Evolutionary conservation across 1,140 invertebrate genomes (phyloP), one percentile per base, ranked within the genome.

Genomic region (Phenacoccus solenopsis): DNA sequence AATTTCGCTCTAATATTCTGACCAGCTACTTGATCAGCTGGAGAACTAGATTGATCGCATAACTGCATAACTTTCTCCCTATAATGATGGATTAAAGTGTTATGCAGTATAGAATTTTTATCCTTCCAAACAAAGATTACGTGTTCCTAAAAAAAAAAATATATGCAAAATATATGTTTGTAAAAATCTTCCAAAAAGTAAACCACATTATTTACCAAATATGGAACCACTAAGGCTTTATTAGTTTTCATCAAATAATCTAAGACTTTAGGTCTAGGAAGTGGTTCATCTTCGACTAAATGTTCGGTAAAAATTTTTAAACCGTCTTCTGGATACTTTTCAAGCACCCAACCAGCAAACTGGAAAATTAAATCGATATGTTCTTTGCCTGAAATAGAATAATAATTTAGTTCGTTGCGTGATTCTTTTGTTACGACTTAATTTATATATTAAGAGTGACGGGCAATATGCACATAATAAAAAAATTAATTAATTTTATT

Each of bases 271-370:
- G 93, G 87, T 71, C 95, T 82, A 0, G 96, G 93, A 21, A 98
- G 80, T 38, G 87, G 84, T 79, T 97, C 93, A 0, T 94, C 90
- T 84, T 95, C 93, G 69, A 86, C 79, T 10, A 91, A 81, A 77
- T 97, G 92, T 79, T 97, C 95, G 69, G 90, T 96, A 77, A 98
- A 98, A 77, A 98, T 98, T 77, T 90, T 88, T 0, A 98, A 79
- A 12, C 94, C 96, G 79, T 96, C 91, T 73, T 93, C 88, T 1
- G 94, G 93, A 79, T 91, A 82, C 75, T 88, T 84, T 72, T 87
- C 85, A 21, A 98, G 78, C 57, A 98, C 90, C 92, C 93, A 96
- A 71, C 90, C 87, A n/a, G 94, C 86, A 82, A 95, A 98, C 78
- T 98, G 90, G 74, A 98, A 89, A 75, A 98, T 96, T 32, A 98